Base-by-base conservation (phyloP, 2,113 vertebrate genomes). In the Elachura formosa region DNA sequence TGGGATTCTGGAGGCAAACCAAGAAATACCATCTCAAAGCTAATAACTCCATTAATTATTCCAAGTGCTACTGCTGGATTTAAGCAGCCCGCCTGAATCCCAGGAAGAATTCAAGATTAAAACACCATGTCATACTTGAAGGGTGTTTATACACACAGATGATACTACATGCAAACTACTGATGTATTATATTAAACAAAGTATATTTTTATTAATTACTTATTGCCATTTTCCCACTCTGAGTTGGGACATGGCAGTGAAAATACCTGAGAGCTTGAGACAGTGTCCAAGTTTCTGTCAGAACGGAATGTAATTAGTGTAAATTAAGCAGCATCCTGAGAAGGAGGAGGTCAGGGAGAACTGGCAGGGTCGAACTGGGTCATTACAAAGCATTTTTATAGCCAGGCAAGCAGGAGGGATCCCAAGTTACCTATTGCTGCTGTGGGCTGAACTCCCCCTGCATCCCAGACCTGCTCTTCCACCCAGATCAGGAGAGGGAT, bases 241-340 rank as follows among this genome's bases (percentile, higher is more conserved):
- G 81, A 28, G 43, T 7, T 76, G 75, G 67, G 87, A 91, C n/a
- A 52, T 17, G 84, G 91, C 90, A 96, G 82, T 91, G 95, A 94
- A 95, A 97, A 97, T 98, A 98, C 98, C 98, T 98, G 97, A 96
- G 91, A 84, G 67, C 77, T 94, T 80, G 97, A 98, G 92, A 97
- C 94, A 95, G 93, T 95, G 97, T 98, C 99, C 98, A 99, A 98
- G 98, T 98, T 99, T 98, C 98, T 99, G 99, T 98, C 99, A 99
- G 97, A 98, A 93, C 75, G 97, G 98, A 99, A 98, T 99, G 98
- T 98, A 98, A 99, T 99, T 99, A 99, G 98, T 98, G 97, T 98
- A 98, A 99, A 99, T 98, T 98, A 99, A 98, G 98, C 98, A 96
- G 98, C 97, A 97, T 98, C 98, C 97, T 98, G 98, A 97, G 97